phyloP scores from a whole-genome alignment of 2,113 vertebrate species.

The Coryphaenoides rupestris region DNA sequence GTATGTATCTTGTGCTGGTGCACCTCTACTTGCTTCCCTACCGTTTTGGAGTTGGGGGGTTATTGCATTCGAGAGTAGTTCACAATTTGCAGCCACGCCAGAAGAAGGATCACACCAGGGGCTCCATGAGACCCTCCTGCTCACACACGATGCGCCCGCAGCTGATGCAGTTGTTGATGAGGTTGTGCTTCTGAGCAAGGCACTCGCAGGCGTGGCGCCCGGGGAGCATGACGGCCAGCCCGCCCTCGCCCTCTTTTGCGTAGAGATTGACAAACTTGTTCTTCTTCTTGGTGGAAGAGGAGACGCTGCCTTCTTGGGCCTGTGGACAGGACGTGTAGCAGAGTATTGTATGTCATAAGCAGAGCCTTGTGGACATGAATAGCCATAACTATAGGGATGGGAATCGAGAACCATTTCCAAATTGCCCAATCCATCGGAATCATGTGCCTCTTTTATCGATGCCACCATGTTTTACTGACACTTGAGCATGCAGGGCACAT shows the following conservation, averaged over 20 bases:
- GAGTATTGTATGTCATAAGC: no score
- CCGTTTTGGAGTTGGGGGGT: no score
- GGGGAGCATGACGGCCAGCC: conserved; percentile 82
- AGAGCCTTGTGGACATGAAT: no score
- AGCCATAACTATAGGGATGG: no score
- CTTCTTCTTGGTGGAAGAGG: conserved; percentile 83
- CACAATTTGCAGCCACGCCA: no score
- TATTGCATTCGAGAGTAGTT: not conserved
- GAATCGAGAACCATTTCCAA: no score
- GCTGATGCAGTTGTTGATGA: conserved; percentile 93
- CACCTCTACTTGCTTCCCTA: no score
- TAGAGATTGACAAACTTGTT: conserved; percentile 88
- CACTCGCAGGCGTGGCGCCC: conserved; percentile 90
- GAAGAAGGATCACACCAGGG: conserved; percentile 93
- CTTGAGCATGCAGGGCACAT: no score
- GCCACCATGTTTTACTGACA: no score
- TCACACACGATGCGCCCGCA: conserved; percentile 94
- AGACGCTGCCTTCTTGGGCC: conserved; percentile 78
- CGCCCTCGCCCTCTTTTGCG: conserved; percentile 89
- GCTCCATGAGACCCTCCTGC: conserved; percentile 93
- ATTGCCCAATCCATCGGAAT: no score
- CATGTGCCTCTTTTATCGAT: no score
- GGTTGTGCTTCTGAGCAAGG: conserved; percentile 91
- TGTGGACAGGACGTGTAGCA: conserved; percentile 40
- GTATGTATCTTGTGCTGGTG: no score